Conservation (phyloP, 2,888 invertebrate species). For the Anoncus sp. region DNA sequence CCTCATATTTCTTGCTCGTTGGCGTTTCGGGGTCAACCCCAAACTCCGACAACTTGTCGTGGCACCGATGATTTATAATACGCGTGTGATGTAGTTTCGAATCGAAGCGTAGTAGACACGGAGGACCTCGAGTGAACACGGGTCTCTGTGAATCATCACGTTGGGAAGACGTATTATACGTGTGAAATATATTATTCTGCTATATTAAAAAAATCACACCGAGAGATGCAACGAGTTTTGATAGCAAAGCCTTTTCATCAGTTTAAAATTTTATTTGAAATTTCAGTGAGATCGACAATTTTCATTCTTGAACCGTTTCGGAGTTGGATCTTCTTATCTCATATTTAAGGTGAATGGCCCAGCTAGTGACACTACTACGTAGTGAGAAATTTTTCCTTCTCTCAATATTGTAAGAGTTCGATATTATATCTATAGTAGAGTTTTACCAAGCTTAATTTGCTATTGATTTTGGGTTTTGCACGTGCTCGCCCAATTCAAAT, state of each 20-base stretch:
- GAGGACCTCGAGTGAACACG: not conserved
- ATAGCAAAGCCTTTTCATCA: not conserved
- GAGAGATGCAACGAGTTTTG: not conserved
- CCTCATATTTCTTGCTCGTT: slow-evolving; percentile 47
- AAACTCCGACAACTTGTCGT: slow-evolving; percentile 43
- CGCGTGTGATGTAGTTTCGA: slow-evolving; percentile 29
- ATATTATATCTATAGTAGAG: no score
- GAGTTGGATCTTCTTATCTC: no score
- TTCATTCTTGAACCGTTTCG: not conserved
- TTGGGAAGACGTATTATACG: slow-evolving; percentile 13
- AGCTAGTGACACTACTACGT: no score
- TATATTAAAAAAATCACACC: not conserved
- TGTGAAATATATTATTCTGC: slow-evolving; percentile 24
- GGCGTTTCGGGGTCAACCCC: slow-evolving; percentile 55
- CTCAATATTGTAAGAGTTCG: no score
- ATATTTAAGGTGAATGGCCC: no score
- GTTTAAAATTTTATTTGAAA: not conserved
- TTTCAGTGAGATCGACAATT: not conserved
- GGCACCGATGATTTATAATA: slow-evolving; percentile 46
- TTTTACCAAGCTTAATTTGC: no score
- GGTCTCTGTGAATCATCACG: slow-evolving; percentile 1
- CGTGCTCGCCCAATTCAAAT: no score
- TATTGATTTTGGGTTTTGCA: no score
- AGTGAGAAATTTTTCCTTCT: no score
- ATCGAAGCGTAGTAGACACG: slow-evolving; percentile 19